Base-by-base conservation (phyloP, 2,797 vertebrate genomes). In the Anisognathus igniventris region DNA sequence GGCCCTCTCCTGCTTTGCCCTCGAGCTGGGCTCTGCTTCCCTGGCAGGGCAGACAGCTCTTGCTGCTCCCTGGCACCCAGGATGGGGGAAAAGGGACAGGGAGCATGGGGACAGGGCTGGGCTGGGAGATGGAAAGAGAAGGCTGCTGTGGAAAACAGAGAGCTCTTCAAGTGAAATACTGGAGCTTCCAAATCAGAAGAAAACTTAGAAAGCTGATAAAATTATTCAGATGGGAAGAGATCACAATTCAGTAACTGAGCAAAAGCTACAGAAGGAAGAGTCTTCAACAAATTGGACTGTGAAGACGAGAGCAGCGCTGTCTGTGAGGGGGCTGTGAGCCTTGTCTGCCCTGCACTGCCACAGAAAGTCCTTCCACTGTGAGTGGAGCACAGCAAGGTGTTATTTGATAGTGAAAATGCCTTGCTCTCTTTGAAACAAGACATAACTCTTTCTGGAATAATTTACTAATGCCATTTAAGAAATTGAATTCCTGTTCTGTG, bases 381-480 rank as follows among this genome's bases (percentile, higher is more conserved):
- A 50, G 25, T 78, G 66, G 40, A 72, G 30, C 0, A 4, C 39
- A 33, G 33, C 56, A 60, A 90, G 74, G 33, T 2, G 3, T 25
- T 48, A 51, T 48, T 66, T 73, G 40, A 31, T 27, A 58, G 60
- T 23, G 47, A 47, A 83, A 88, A 93, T 30, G 3, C 21, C 61
- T 87, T 8, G 3, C 33, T 73, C 1, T 73, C 40, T 84, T 58
- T 35, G 48, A 51, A 88, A 92, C 56, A 27, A 81, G 45, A 75
- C 37, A 42, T 70, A 78, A 82, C 39, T 91, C 83, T 79, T 90
- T 60, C 73, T 57, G 58, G 58, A 89, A 89, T 91, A 88, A 87
- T 85, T 89, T 92, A 92, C 86, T 91, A 89, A 75, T 51, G 40
- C 58, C 88, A 87, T 88, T 94, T 93, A 92, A 94, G 75, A 91